Evolutionary conservation across 2,113 vertebrate genomes (phyloP).

Genomic region (Patagioenas fasciata): DNA sequence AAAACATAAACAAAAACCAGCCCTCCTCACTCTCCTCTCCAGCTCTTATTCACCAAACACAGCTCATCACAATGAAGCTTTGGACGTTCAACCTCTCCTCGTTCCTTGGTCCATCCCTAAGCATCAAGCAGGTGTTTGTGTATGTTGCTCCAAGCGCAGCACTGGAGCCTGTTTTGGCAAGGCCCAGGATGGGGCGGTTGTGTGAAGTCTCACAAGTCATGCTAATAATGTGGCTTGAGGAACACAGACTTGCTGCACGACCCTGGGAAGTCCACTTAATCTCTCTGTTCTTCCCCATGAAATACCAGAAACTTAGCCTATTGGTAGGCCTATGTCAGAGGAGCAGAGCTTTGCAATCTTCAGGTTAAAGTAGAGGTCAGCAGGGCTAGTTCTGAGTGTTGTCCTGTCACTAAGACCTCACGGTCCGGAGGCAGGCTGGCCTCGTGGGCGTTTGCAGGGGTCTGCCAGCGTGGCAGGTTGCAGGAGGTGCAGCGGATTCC

Average conservation of each 20-base stretch:
- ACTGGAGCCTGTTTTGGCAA: neutral
- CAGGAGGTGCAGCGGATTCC: neutral
- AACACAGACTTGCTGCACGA: fast-evolving
- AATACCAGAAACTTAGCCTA: neutral
- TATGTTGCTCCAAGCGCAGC: fast-evolving
- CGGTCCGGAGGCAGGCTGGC: fast-evolving
- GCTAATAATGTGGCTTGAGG: fast-evolving
- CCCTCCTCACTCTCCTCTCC: neutral
- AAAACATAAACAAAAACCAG: neutral
- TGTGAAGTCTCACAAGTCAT: neutral
- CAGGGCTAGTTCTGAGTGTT: fast-evolving
- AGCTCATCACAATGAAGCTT: neutral
- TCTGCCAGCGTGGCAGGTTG: fast-evolving
- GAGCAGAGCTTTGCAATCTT: neutral
- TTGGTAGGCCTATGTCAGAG: neutral
- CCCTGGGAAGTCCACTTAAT: neutral
- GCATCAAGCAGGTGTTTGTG: neutral
- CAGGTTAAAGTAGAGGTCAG: neutral
- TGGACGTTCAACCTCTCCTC: neutral
- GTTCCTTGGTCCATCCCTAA: neutral
- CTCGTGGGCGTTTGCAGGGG: fast-evolving
- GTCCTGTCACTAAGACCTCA: neutral
- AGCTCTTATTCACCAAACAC: neutral
- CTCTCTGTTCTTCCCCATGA: neutral
- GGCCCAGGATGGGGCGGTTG: fast-evolving